Evolutionary conservation across 2,888 invertebrate genomes (phyloP), one percentile per base, ranked within the genome.

Genomic region (Trissolcus brochymenae): DNA sequence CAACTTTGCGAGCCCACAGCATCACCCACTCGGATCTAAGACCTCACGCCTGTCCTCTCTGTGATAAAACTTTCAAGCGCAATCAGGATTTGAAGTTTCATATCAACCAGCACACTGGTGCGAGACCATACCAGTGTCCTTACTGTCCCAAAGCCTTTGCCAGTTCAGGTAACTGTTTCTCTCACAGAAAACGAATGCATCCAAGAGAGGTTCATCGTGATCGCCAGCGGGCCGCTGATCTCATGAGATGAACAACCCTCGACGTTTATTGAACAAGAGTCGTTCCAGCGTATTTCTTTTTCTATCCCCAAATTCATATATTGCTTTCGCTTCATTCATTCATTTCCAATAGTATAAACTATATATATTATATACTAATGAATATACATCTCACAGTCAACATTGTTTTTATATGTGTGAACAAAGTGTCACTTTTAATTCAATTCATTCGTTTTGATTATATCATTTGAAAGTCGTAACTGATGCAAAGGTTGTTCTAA

Each of bases 51-150:
- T 94, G 94, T 84, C 91, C 92, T 41, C 88, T 93, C 59, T 94
- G 94, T 87, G 92, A 93, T 84, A 94, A 94, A 87, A 93, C 92
- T 19, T 94, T 94, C 84, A 94, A 94, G 85, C 90, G 94, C 79
- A 94, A 93, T 86, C 94, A 94, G 87, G 94, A 94, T 87, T 90
- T 94, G 78, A 94, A 94, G 92, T 94, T 94, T 86, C 94, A 94
- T 85, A 92, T 93, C 83, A 94, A 94, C 86, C 93, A 93, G 83
- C 94, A 94, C 83, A 94, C 94, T n/a, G 94, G 94, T 55, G 93
- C 91, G 4, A 91, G 93, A 83, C 94, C 94, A 21, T 94, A 94
- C 87, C 92, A 93, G 87, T 94, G 94, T 86, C 94, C 93, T 35
- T 93, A 93, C 84, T 94, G 94, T 88, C 93, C 94, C 0, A 93